Base-by-base conservation (phyloP, 2,888 invertebrate species). In the Caenorhabditis parvicauda region DNA sequence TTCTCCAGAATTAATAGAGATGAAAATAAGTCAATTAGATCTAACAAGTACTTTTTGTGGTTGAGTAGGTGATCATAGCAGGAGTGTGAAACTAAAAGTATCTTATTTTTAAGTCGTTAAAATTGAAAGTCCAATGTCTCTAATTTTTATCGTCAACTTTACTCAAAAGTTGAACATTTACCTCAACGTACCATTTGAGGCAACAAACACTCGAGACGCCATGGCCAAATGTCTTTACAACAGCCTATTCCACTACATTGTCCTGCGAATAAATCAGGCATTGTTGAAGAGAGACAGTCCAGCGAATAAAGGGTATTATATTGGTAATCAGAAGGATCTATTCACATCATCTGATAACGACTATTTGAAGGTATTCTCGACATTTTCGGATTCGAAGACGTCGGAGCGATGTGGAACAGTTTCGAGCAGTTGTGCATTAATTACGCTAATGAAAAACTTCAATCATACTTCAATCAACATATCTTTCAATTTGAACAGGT, bases 391-490 rank as follows among this genome's bases (percentile, higher is more conserved):
- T 95, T 95, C 84, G 94, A 94, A 83, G 93, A 94, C 84, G 93
- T 94, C 82, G 91, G 82, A 28, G 79, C 81, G 35, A 68, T 81
- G 46, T 78, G 76, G 76, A 85, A 85, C 82, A 92, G 92, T 82
- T 94, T 93, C 83, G 94, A 95, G 83, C 94, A 94, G 84, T 87
- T 94, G 72, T 94, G 94, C 84, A 94, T 95, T 76, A 95, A 95
- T 86, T 94, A 92, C 83, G 94, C 94, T 19, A 95, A 95, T 83
- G 94, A 95, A 83, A 92, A 93, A 83, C 86, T 95, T 48, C 94
- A 95, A 84, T 91, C 91, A 83, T 94, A 94, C 83, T 95, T 95
- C 85, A 94, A 94, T 86, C 91, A 93, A 83, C 94, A 95, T 82
- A 94, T 95, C 74, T 95, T 95, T 85, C 92, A 93, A 84, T 93